Evolutionary conservation across 2,797 vertebrate species (phyloP).

Genomic region (Salarias fasciatus): DNA sequence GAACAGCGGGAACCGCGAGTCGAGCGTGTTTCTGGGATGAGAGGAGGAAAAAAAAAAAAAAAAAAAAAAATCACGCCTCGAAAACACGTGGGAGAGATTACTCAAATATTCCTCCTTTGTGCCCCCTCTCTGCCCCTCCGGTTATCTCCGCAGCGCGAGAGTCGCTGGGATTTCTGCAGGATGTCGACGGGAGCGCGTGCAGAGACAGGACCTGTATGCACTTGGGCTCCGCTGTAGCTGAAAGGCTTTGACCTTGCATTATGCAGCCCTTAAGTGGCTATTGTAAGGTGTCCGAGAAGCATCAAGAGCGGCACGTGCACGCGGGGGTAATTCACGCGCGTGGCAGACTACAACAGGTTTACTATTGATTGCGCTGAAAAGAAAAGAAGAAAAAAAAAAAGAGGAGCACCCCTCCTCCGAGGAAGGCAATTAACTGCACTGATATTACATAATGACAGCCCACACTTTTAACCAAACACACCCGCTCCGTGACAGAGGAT

Average conservation of each 20-base stretch:
- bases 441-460: slow-evolving; percentile 76
- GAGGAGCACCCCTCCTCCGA: slow-evolving; percentile 47
- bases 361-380: slow-evolving; percentile 28
- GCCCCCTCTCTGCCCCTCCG: slow-evolving; percentile 47
- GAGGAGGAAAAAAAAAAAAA: too few relatives aligned
- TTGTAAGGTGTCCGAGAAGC: slow-evolving; percentile 31
- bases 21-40: slow-evolving; percentile 57
- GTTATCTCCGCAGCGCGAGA: slow-evolving; percentile 28
- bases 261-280: slow-evolving; percentile 62
- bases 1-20: slow-evolving; percentile 52
- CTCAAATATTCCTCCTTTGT: slow-evolving; percentile 74
- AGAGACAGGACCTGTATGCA: slow-evolving; percentile 34
- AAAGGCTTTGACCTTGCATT: slow-evolving; percentile 83
- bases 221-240: slow-evolving; percentile 49
- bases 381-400: too few relatives aligned
- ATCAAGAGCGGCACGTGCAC: slow-evolving; percentile 9
- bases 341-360: slow-evolving; percentile 53
- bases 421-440: slow-evolving; percentile 71
- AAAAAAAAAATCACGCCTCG: slow-evolving; percentile 82
- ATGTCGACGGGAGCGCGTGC: slow-evolving; percentile 20
- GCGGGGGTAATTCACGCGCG: slow-evolving; percentile 12
- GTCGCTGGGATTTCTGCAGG: background rate
- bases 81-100: slow-evolving; percentile 83
- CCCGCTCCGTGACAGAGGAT: slow-evolving; percentile 36
- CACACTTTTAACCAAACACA: slow-evolving; percentile 65